phyloP scores from a whole-genome alignment of 1,140 invertebrate species.

The Dendroctonus ponderosae region DNA sequence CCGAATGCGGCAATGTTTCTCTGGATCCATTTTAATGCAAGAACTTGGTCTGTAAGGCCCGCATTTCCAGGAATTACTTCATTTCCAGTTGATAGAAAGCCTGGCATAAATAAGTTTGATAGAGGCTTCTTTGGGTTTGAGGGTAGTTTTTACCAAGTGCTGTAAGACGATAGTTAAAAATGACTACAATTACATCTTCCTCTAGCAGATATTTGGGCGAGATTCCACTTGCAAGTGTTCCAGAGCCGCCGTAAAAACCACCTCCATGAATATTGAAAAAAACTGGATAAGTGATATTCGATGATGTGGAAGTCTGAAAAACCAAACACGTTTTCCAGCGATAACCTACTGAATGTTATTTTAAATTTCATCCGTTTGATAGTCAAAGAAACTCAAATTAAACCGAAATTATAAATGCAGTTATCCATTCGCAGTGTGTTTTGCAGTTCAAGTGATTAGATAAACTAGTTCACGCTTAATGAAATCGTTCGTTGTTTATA shows the following conservation, averaged over 20 bases:
- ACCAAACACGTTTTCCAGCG: neutral
- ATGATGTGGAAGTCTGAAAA: slow-evolving; percentile 10
- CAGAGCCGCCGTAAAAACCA: slow-evolving; percentile 24
- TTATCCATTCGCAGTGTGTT: too few species aligned
- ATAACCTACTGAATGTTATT: too few species aligned
- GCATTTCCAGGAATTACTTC: slow-evolving; percentile 29
- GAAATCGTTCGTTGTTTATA: too few species aligned
- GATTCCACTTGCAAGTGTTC: slow-evolving; percentile 6
- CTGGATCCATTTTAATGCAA: slow-evolving; percentile 29
- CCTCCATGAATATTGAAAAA: slow-evolving; percentile 31
- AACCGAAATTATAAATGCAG: too few species aligned
- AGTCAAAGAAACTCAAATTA: too few species aligned
- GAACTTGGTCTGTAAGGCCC: slow-evolving; percentile 23
- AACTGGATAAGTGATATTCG: slow-evolving; percentile 16
- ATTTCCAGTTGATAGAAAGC: slow-evolving; percentile 33
- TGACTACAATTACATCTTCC: slow-evolving; percentile 18
- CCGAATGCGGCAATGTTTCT: slow-evolving; percentile 27
- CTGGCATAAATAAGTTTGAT: slow-evolving; percentile 5
- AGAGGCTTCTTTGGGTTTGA: neutral
- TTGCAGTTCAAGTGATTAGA: too few species aligned
- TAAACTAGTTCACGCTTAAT: too few species aligned
- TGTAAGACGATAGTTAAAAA: slow-evolving; percentile 28
- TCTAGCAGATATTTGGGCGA: slow-evolving; percentile 27
- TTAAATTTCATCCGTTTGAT: too few species aligned
- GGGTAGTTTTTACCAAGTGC: slow-evolving; percentile 23